Base-by-base conservation (phyloP, 2,797 vertebrate genomes). In the Clangula hyemalis region DNA sequence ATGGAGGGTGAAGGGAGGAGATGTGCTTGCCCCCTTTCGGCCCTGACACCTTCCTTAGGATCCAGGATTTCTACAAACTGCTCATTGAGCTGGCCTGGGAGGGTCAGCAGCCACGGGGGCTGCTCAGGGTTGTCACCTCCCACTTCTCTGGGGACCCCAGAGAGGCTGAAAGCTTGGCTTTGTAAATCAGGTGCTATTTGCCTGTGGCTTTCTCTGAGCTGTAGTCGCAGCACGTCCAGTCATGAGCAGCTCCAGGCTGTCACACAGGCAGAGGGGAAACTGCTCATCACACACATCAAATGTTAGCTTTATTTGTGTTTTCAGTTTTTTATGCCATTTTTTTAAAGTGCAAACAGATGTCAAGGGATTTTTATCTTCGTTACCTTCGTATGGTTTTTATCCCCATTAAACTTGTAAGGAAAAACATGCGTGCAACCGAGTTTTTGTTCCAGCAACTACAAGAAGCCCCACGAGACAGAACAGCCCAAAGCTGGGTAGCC, bases 261-360 rank as follows among this genome's bases (percentile, higher is more conserved):
- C 71, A 93, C 65, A 73, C 36, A 76, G 69, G 60, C 32, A 62
- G 72, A 68, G 47, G 49, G 47, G 89, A 91, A 76, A 80, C 70
- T 45, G 53, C 76, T 91, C 82, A 83, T 61, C 73, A 54, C 65
- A 54, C 65, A 87, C 75, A 76, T 66, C 75, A 90, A 84, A 91
- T 68, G 34, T 66, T 72, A n/a, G 39, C 43, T 60, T 89, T 85
- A 83, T 87, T 89, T 94, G 58, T 6, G 18, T 41, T 94, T 95
- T 93, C 93, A 58, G 34, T 11, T 96, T 96, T 93, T 78, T 61
- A 62, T 65, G 45, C 34, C 91, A 11, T 78, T 84, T 93, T 95
- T 96, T 81, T 39, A 39, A 96, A 97, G 58, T 79, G 71, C 56
- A 96, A 97, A 96, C 84, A 96, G 86, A 92, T 87, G 89, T 74